These are phyloP conservation scores for Gastracanthus pulcherrimus DNA, from an alignment of 2,888 invertebrate genomes.

Conservation along the genomic window DNA sequence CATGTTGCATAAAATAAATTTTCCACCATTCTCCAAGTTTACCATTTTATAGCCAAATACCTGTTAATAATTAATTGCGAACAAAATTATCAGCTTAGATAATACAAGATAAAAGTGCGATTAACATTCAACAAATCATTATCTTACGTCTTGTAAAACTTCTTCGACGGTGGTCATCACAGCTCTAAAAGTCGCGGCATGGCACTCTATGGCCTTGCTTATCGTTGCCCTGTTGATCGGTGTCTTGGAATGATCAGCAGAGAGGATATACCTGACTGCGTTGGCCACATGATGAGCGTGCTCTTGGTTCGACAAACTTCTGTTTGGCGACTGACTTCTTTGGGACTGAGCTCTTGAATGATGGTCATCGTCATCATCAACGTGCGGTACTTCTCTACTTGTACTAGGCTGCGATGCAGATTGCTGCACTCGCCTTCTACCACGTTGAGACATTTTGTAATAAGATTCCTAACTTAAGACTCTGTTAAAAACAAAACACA, in stretches of 20 bases:
- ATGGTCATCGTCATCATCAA: conserved; percentile 38
- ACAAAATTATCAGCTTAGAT: conserved; percentile 58
- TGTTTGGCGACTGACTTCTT: not conserved
- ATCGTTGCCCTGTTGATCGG: conserved; percentile 63
- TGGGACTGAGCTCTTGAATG: conserved; percentile 27
- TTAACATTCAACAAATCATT: conserved; percentile 2
- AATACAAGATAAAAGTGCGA: not conserved
- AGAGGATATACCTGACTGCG: conserved; percentile 67
- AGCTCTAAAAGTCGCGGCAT: conserved; percentile 59
- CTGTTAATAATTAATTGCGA: conserved; percentile 68
- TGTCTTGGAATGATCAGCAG: conserved; percentile 61
- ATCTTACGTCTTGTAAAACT: conserved; percentile 63
- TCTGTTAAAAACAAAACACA: not conserved
- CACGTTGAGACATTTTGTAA: conserved; percentile 29
- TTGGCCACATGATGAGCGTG: conserved; percentile 60
- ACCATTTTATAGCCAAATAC: conserved; percentile 79
- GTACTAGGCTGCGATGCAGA: conserved; percentile 40
- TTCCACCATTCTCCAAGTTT: conserved; percentile 73
- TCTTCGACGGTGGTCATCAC: conserved; percentile 61
- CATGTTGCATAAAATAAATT: conserved; percentile 69
- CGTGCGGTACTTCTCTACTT: not conserved
- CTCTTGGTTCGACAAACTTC: conserved; percentile 59
- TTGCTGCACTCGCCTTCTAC: not conserved
- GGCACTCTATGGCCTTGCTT: conserved; percentile 62
- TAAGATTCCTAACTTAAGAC: too few species aligned